Percentiles rank a stretch among this genome's conserved stretches.
Evolutionary conservation across 2,113 vertebrate species (phyloP).

Genomic region (Eptatretus burgeri): DNA sequence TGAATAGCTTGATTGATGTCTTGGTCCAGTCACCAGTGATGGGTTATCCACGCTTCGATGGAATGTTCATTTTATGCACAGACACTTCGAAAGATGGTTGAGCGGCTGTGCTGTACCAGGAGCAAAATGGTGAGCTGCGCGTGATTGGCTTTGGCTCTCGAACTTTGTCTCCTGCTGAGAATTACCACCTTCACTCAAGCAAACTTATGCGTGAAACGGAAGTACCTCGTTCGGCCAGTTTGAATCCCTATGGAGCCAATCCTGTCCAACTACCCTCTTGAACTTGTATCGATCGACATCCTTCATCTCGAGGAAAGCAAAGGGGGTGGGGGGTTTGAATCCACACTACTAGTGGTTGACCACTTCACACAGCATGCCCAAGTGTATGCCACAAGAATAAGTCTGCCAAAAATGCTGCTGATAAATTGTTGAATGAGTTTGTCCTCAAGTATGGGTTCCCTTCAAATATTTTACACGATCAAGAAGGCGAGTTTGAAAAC

Average conservation of each 20-base stretch:
- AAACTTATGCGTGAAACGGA: conserved; percentile 11
- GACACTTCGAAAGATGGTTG: conserved; percentile 3
- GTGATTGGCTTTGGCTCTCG: conserved; percentile 9
- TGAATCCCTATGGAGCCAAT: conserved; percentile 2
- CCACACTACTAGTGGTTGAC: conserved; percentile 8
- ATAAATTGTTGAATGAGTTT: too few relatives aligned
- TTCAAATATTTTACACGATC: too few relatives aligned
- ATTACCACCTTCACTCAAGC: conserved; percentile 9
- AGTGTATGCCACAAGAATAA: too few relatives aligned
- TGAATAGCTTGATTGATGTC: not conserved
- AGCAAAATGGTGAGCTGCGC: conserved; percentile 6
- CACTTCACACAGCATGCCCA: too few relatives aligned
- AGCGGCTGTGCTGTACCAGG: conserved; percentile 10
- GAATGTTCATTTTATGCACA: not conserved
- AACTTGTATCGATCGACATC: conserved; percentile 9
- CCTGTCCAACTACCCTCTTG: not conserved
- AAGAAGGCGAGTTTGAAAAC: too few relatives aligned
- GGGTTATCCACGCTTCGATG: conserved; percentile 1
- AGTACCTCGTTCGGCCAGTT: not conserved
- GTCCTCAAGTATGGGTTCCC: too few relatives aligned
- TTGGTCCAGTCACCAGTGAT: conserved; percentile 1
- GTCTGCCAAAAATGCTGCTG: too few relatives aligned
- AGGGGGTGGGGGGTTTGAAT: conserved; percentile 9
- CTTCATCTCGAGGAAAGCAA: conserved; percentile 9
- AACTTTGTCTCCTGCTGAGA: conserved; percentile 8